Evolutionary conservation across 2,113 vertebrate genomes (phyloP).

Genomic region (Laticauda laticaudata): DNA sequence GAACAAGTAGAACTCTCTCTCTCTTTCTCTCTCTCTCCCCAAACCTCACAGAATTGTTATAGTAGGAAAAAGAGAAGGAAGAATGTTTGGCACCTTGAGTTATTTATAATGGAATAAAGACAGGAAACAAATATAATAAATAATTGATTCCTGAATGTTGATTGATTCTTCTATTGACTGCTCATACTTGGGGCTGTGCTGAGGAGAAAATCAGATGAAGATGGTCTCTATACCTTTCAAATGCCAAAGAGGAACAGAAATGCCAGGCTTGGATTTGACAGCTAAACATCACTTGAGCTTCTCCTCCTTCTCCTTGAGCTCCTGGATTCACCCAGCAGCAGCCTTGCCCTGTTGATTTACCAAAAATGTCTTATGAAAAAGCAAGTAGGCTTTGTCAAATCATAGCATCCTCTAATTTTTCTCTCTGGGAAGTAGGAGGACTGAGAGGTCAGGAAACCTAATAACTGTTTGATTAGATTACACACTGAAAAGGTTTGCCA

Average conservation of each 20-base stretch:
- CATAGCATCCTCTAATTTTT: not conserved
- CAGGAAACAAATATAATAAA: too few species aligned
- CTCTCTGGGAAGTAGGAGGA: not conserved
- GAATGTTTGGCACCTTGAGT: too few species aligned
- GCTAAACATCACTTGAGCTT: not conserved
- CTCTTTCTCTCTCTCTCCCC: too few species aligned
- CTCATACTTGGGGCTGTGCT: not conserved
- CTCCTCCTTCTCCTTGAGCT: not conserved
- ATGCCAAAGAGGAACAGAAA: not conserved
- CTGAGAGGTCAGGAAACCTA: not conserved
- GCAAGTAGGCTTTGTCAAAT: not conserved
- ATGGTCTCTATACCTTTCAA: not conserved
- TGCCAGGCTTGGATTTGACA: not conserved
- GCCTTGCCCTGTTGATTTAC: not conserved
- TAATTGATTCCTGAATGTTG: not conserved
- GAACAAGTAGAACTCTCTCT: not conserved
- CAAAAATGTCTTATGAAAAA: not conserved
- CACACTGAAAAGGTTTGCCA: not conserved
- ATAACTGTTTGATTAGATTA: conserved; percentile 12
- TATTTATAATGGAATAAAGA: too few species aligned
- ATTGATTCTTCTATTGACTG: not conserved
- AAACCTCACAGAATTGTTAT: too few species aligned
- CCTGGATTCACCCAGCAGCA: not conserved
- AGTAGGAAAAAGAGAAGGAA: too few species aligned
- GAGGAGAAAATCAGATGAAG: not conserved